Evolutionary conservation across 2,113 vertebrate species (phyloP).

Genomic region (Anseranas semipalmata): DNA sequence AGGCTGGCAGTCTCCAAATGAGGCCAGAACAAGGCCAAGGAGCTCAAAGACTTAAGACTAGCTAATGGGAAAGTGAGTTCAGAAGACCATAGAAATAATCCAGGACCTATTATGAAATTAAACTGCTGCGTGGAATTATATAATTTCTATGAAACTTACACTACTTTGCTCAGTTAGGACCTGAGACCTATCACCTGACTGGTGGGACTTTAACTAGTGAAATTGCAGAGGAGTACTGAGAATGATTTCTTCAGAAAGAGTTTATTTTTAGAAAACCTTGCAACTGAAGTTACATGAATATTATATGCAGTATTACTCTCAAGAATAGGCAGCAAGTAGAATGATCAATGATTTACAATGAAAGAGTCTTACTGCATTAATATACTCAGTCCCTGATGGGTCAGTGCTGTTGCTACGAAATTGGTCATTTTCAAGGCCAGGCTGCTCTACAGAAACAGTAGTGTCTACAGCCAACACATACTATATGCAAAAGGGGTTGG

Average conservation of each 20-base stretch:
- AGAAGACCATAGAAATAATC: neutral
- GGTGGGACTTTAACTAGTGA: neutral
- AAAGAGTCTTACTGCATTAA: neutral
- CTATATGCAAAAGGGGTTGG: neutral
- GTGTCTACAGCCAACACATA: neutral
- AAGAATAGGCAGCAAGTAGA: neutral
- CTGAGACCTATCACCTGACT: neutral
- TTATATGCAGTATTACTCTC: neutral
- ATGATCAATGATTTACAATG: neutral
- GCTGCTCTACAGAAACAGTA: neutral
- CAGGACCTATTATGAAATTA: neutral
- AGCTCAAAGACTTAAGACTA: neutral
- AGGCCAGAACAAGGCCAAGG: neutral
- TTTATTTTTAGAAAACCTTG: conserved; percentile 29
- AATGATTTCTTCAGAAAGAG: neutral
- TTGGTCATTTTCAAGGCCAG: neutral
- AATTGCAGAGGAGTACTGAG: neutral
- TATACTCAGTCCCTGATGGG: neutral
- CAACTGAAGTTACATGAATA: neutral
- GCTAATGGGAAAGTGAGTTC: neutral
- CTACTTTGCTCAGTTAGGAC: neutral
- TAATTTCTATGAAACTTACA: neutral
- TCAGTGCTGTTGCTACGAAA: neutral
- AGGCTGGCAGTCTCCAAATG: neutral
- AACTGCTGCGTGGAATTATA: neutral